These are phyloP conservation scores for Psilopsiagon aymara DNA, from an alignment of 2,113 vertebrate genomes.

Conservation along the genomic window DNA sequence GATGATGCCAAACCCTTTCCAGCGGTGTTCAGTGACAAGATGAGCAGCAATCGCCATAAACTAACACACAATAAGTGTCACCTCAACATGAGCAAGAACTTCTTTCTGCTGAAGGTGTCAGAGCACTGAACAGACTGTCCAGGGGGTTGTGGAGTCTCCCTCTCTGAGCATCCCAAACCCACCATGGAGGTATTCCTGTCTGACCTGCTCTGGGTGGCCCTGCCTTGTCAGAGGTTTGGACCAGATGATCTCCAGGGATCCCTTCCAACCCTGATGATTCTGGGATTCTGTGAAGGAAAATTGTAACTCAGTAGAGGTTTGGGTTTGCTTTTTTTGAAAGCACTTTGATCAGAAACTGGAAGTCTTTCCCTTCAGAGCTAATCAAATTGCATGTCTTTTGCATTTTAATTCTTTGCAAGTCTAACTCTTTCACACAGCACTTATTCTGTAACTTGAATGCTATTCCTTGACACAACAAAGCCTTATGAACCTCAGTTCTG, in stretches of 20 bases:
- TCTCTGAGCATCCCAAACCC: not conserved
- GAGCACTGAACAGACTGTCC: not conserved
- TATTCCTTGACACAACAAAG: not conserved
- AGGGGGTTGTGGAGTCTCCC: not conserved
- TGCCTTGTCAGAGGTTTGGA: not conserved
- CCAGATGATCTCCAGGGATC: not conserved
- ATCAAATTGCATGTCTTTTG: not conserved
- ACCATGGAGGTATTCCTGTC: not conserved
- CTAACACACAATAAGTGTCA: not conserved
- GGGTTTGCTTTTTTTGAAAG: not conserved
- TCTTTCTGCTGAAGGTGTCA: not conserved
- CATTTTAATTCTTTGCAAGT: slow-evolving; percentile 14
- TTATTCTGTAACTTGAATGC: not conserved
- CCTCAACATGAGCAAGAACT: not conserved
- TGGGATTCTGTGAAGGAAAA: not conserved
- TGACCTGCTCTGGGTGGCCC: not conserved
- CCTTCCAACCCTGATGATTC: not conserved
- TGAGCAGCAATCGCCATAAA: not conserved
- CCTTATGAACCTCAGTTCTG: not conserved
- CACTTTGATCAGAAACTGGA: not conserved
- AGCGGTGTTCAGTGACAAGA: not conserved
- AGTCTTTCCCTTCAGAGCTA: not conserved
- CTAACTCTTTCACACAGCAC: not conserved
- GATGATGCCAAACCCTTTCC: not conserved
- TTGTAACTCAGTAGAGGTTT: not conserved